phyloP scores from a whole-genome alignment of 2,113 vertebrate genomes.

The Acrocephalus arundinaceus region DNA sequence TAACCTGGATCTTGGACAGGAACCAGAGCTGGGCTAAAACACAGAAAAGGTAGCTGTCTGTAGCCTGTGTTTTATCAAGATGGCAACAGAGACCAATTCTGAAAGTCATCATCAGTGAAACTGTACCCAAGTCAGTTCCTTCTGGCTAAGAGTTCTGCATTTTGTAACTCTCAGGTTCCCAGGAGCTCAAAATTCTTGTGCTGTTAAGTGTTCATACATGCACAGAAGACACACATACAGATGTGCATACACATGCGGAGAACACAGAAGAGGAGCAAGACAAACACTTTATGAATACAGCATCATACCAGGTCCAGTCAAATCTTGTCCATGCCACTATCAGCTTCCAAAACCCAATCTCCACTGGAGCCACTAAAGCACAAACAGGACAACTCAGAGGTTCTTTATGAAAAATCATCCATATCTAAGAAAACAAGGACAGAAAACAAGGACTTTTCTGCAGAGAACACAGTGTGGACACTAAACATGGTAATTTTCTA shows the following conservation, averaged over 20 bases:
- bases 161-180: not conserved
- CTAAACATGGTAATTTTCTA: not conserved
- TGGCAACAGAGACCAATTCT: not conserved
- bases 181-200: not conserved
- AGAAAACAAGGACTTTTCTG: not conserved
- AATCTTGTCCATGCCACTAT: not conserved
- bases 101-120: not conserved
- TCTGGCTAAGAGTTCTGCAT: not conserved
- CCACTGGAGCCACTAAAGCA: not conserved
- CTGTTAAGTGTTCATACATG: not conserved
- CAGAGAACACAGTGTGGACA: not conserved
- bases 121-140: accelerated
- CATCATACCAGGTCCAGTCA: not conserved
- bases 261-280: not conserved
- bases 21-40: not conserved
- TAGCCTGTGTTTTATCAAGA: not conserved
- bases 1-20: not conserved
- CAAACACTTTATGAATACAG: not conserved
- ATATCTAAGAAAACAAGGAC: not conserved
- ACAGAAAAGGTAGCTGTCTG: not conserved
- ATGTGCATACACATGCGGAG: accelerated
- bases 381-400: not conserved
- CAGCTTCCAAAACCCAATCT: not conserved
- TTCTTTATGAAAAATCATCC: not conserved
- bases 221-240: not conserved